Conservation (phyloP, 2,797 vertebrate genomes). For the Pseudotriccus pelzelni region DNA sequence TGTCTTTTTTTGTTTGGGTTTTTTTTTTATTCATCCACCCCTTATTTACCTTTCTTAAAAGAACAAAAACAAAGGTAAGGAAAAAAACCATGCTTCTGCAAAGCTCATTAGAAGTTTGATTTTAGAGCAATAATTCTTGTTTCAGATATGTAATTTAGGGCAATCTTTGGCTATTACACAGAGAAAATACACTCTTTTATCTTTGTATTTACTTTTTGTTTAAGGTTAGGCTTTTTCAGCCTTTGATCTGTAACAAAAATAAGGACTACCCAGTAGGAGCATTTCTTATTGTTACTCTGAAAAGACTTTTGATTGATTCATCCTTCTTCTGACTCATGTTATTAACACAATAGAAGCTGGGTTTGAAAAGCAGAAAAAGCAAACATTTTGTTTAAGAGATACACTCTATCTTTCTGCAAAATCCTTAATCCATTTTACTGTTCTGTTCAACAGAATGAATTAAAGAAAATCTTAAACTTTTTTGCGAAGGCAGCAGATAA, state of each 20-base stretch:
- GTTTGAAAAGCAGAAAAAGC: not conserved
- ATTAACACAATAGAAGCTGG: not conserved
- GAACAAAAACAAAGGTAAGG: not conserved
- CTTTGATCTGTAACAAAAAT: conserved; percentile 10
- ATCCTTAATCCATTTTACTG: not conserved
- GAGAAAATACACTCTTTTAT: not conserved
- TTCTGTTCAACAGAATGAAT: not conserved
- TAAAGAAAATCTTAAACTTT: not conserved
- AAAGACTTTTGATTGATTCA: conserved; percentile 16
- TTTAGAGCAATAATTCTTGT: not conserved
- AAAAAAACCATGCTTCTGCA: not conserved
- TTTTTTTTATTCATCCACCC: not conserved
- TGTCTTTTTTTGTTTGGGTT: not conserved
- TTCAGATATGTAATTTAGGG: not conserved
- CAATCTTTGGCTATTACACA: not conserved
- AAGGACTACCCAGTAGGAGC: not conserved
- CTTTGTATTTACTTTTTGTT: not conserved
- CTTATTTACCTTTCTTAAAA: not conserved
- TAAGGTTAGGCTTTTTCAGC: not conserved
- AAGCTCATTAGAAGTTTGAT: not conserved
- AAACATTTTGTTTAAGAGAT: not conserved
- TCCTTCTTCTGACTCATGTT: conserved; percentile 7
- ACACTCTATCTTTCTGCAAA: not conserved
- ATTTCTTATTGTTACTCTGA: not conserved
- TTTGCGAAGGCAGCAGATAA: not conserved